Evolutionary conservation across 2,888 invertebrate genomes (phyloP).

Genomic region (Hydroisotoma schaefferi): DNA sequence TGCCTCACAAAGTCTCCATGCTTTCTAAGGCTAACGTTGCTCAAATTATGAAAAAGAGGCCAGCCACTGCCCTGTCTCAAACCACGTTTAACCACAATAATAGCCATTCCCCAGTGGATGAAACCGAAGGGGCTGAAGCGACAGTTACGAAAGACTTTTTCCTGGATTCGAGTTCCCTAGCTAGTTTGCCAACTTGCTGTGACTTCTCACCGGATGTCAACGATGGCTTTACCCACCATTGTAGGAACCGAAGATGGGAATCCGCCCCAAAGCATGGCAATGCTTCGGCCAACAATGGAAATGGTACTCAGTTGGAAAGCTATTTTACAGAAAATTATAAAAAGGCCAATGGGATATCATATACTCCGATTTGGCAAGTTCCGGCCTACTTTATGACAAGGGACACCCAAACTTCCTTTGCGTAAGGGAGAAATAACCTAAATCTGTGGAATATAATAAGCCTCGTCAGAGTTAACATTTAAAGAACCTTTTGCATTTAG

Average conservation of each 20-base stretch:
- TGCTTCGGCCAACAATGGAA: neutral
- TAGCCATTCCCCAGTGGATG: neutral
- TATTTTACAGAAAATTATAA: no score
- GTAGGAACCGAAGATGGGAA: constrained; percentile 25
- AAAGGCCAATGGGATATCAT: neutral
- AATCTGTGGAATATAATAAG: neutral
- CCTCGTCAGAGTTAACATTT: neutral
- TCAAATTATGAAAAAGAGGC: neutral
- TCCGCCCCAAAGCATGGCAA: constrained; percentile 7
- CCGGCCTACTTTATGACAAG: constrained; percentile 29
- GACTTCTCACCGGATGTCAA: constrained; percentile 28
- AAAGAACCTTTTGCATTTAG: constrained; percentile 7
- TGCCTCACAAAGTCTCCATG: neutral
- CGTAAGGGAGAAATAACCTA: constrained; percentile 15
- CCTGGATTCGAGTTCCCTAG: neutral
- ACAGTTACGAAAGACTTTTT: neutral
- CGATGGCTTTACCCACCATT: constrained; percentile 33
- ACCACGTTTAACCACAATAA: constrained; percentile 13
- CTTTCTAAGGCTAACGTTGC: neutral
- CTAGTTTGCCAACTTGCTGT: constrained; percentile 22
- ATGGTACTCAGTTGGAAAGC: constrained; percentile 4
- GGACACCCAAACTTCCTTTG: constrained; percentile 16
- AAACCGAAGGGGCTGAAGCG: neutral
- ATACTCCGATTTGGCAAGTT: constrained; percentile 25
- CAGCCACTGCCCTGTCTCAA: neutral